phyloP scores from a whole-genome alignment of 2,888 invertebrate genomes.

The Pseudoips prasinana region DNA sequence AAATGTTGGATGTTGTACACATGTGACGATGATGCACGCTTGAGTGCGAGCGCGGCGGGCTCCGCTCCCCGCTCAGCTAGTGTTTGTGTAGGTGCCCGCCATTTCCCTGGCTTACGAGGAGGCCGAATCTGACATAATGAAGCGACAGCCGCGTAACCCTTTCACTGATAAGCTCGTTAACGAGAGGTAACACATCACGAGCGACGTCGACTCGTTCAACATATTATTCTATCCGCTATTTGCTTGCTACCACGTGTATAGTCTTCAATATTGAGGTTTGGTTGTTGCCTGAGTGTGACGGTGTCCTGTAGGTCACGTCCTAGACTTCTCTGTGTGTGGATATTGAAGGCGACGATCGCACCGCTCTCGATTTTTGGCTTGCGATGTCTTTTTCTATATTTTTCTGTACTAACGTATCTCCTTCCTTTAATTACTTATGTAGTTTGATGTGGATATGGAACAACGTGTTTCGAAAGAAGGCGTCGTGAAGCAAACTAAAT shows the following conservation, averaged over 20 bases:
- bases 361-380: constrained; percentile 74
- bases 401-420: constrained; percentile 64
- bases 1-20: constrained; percentile 76
- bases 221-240: constrained; percentile 77
- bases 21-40: constrained; percentile 65
- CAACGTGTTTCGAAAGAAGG: constrained; percentile 53
- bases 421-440: constrained; percentile 57
- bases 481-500: constrained; percentile 38
- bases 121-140: constrained; percentile 99
- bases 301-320: constrained; percentile 54
- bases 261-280: constrained; percentile 73
- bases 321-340: constrained; percentile 54
- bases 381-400: constrained; percentile 66
- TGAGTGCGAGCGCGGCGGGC: constrained; percentile 41
- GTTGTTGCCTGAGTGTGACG: constrained; percentile 74
- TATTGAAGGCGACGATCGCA: constrained; percentile 76
- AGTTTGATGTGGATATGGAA: constrained; percentile 72
- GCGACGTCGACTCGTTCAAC: constrained; percentile 64
- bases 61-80: constrained; percentile 68
- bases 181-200: constrained; percentile 91
- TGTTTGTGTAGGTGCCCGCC: constrained; percentile 93
- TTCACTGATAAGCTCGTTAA: constrained; percentile 99
- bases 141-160: constrained; percentile 98
- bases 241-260: constrained; percentile 79
- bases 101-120: constrained; percentile 99